These are phyloP conservation scores for Bradynema listronoti DNA, from an alignment of 1,140 invertebrate genomes.

Conservation along the genomic window DNA sequence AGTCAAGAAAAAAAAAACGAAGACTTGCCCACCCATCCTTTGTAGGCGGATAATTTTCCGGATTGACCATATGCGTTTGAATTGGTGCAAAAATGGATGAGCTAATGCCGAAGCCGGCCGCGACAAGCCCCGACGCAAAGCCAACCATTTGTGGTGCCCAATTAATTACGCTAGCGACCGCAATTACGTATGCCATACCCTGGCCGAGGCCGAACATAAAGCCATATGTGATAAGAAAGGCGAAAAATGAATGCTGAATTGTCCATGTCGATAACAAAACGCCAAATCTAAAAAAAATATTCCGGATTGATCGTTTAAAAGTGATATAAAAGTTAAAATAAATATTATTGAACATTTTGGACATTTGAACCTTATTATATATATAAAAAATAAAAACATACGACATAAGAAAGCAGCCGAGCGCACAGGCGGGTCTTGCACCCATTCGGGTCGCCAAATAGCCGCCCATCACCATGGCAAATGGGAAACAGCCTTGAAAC, in stretches of 20 bases:
- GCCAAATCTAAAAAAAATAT: constrained; percentile 40
- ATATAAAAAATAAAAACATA: constrained; percentile 22
- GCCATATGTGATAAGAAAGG: constrained; percentile 53
- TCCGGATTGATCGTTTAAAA: constrained; percentile 10
- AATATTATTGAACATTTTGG: background rate
- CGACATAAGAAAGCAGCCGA: constrained; percentile 52
- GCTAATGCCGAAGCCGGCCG: constrained; percentile 56
- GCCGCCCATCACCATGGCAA: constrained; percentile 56
- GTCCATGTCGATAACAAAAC: constrained; percentile 51
- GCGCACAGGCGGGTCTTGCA: constrained; percentile 43
- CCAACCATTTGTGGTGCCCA: constrained; percentile 55
- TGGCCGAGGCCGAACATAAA: constrained; percentile 56
- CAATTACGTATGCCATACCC: constrained; percentile 49
- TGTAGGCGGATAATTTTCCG: constrained; percentile 42
- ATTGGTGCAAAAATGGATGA: constrained; percentile 57
- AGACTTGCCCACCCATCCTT: constrained; percentile 42
- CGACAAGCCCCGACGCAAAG: constrained; percentile 47
- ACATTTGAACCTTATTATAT: constrained; percentile 11
- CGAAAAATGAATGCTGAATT: constrained; percentile 44
- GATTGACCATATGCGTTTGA: constrained; percentile 49
- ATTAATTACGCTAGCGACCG: constrained; percentile 53
- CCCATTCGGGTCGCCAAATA: constrained; percentile 41
- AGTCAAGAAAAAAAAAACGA: constrained; percentile 22
- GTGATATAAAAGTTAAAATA: constrained; percentile 4
- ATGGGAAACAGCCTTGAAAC: constrained; percentile 55